Percentiles rank a stretch among this genome's conserved stretches.
Conservation (phyloP, 2,797 vertebrate genomes). For the Dallia pectoralis region DNA sequence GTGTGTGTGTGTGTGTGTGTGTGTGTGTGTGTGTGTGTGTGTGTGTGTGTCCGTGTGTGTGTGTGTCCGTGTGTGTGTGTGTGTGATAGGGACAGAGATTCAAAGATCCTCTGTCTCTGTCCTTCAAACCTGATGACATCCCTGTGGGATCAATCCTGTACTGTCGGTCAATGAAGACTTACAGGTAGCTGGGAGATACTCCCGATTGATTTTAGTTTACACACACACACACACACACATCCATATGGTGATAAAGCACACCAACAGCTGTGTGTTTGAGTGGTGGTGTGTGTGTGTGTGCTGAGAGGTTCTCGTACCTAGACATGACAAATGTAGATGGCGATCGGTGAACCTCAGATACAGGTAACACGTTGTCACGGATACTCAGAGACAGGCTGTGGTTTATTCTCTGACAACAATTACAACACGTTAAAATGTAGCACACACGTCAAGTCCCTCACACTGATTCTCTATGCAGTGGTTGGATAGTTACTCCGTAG, state of each 20-base stretch:
- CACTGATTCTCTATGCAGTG: background rate
- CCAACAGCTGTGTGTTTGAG: background rate
- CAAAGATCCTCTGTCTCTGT: slow-evolving; percentile 20
- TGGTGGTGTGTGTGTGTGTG: slow-evolving; percentile 4
- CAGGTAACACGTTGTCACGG: background rate
- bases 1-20: slow-evolving; percentile 4
- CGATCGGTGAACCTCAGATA: background rate
- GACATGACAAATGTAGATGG: background rate
- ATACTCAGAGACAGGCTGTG: background rate
- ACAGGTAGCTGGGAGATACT: slow-evolving; percentile 48
- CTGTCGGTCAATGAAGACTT: slow-evolving; percentile 64
- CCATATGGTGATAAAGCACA: slow-evolving; percentile 37
- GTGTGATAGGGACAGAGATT: slow-evolving; percentile 33
- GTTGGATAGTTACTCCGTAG: background rate
- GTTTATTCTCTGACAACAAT: background rate
- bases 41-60: background rate
- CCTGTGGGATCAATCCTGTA: slow-evolving; percentile 43
- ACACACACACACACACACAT: background rate
- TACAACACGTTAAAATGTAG: slow-evolving; percentile 1
- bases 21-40: background rate
- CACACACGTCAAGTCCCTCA: background rate
- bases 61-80: slow-evolving; percentile 12
- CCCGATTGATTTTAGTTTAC: slow-evolving; percentile 53
- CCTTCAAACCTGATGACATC: slow-evolving; percentile 50
- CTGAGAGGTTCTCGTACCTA: background rate